A percentile compares a stretch with the other conserved stretches of the same genome.
Conservation (phyloP, 2,797 vertebrate species). For the Mormyrus hasselquistii region DNA sequence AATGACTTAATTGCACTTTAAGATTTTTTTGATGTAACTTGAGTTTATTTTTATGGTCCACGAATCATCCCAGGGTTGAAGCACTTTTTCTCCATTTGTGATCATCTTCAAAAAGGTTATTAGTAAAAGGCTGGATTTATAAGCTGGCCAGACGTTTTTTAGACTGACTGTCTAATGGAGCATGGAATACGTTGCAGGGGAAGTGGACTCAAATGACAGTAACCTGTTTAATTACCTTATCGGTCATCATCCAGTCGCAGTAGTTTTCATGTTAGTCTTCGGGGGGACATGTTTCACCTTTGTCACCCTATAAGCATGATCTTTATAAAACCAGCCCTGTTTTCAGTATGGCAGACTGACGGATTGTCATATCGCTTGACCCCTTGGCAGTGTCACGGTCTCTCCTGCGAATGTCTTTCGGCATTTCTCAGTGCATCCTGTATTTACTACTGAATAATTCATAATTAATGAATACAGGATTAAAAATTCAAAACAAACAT, state of each 20-base stretch:
- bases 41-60: background rate
- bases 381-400: background rate
- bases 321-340: background rate
- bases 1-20: background rate
- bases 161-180: background rate
- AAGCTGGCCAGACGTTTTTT: background rate
- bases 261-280: background rate
- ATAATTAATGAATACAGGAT: constrained; percentile 25
- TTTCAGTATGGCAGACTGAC: background rate
- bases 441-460: constrained; percentile 37
- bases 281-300: background rate
- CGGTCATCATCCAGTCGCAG: background rate
- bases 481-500: constrained; percentile 25
- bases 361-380: background rate
- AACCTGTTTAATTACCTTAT: background rate
- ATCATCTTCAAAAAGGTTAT: background rate
- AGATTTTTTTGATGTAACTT: background rate
- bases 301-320: background rate
- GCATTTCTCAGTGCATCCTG: background rate
- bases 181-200: background rate
- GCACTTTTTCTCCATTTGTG: background rate
- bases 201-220: background rate
- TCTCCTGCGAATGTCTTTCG: background rate
- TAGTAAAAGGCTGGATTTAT: background rate
- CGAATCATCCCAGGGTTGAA: background rate